These are phyloP conservation scores for Hyperoplus lanceolatus DNA, from an alignment of 2,797 vertebrate genomes.

Conservation along the genomic window DNA sequence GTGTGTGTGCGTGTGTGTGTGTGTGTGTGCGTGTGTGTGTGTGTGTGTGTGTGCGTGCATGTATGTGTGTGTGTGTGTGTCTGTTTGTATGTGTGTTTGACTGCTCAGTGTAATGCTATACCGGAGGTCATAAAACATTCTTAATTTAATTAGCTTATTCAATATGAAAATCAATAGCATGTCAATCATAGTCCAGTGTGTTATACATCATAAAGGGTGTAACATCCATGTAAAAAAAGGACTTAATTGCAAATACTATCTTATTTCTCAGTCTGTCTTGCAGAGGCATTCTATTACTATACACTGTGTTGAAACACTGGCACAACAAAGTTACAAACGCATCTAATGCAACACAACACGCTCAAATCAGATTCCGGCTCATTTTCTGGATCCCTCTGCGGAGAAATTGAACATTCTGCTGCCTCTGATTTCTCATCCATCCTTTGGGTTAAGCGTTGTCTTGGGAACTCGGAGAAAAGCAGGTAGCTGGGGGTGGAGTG, in stretches of 20 bases:
- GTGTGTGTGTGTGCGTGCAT: too few relatives aligned
- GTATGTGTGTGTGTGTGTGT: too few relatives aligned
- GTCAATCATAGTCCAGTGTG: conserved; percentile 68
- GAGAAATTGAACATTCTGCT: conserved; percentile 75
- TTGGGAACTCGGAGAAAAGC: conserved; percentile 78
- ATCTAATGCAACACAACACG: conserved; percentile 73
- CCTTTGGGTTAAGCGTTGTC: conserved; percentile 83
- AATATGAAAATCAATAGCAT: conserved; percentile 78
- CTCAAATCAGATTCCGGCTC: conserved; percentile 70
- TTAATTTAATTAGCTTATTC: conserved; percentile 84
- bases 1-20: conserved; percentile 34
- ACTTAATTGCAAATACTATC: conserved; percentile 56
- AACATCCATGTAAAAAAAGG: conserved; percentile 51
- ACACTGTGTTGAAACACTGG: conserved; percentile 61
- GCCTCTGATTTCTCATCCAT: conserved; percentile 78
- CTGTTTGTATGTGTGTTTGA: conserved; percentile 47
- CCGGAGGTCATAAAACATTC: conserved; percentile 77
- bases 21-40: too few relatives aligned
- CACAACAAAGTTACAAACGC: conserved; percentile 69
- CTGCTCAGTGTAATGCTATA: conserved; percentile 70
- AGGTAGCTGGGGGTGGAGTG: conserved; percentile 69
- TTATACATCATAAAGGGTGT: conserved; percentile 54
- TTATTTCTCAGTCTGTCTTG: conserved; percentile 51
- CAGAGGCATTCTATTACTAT: conserved; percentile 36
- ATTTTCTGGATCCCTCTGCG: conserved; percentile 60